phyloP scores from a whole-genome alignment of 2,797 vertebrate genomes.

The Dipus sagitta region DNA sequence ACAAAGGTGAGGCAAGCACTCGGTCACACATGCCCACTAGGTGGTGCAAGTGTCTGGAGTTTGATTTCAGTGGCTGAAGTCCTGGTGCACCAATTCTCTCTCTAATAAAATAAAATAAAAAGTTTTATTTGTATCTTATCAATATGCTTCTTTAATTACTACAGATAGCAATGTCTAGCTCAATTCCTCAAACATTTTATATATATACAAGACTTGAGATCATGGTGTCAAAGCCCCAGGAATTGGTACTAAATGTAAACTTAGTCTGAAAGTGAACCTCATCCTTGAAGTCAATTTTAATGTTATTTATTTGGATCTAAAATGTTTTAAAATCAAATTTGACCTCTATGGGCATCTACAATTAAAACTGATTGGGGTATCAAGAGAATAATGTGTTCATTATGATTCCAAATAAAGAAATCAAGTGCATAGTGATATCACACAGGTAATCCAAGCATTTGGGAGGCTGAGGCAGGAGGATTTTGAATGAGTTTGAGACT shows the following conservation, averaged over 20 bases:
- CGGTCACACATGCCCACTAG: too few species aligned
- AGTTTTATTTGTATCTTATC: neutral
- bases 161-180: neutral
- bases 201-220: constrained; percentile 24
- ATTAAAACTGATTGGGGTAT: constrained; percentile 36
- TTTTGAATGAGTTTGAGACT: neutral
- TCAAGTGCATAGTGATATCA: neutral
- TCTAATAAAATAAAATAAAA: neutral
- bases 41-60: too few species aligned
- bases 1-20: too few species aligned
- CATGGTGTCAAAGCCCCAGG: neutral
- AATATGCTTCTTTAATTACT: constrained; percentile 30
- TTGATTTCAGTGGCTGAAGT: too few species aligned
- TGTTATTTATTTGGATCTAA: constrained; percentile 32
- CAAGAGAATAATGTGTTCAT: constrained; percentile 11
- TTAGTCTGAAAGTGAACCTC: neutral
- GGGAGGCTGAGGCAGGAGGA: neutral
- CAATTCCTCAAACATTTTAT: constrained; percentile 41
- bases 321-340: constrained; percentile 48
- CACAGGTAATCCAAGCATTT: neutral
- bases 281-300: constrained; percentile 43
- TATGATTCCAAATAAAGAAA: constrained; percentile 47
- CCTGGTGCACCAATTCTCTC: too few species aligned
- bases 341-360: constrained; percentile 19
- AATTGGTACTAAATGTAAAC: constrained; percentile 35